Evolutionary conservation across 2,888 invertebrate species (phyloP).

Genomic region (Monopis laevigella): DNA sequence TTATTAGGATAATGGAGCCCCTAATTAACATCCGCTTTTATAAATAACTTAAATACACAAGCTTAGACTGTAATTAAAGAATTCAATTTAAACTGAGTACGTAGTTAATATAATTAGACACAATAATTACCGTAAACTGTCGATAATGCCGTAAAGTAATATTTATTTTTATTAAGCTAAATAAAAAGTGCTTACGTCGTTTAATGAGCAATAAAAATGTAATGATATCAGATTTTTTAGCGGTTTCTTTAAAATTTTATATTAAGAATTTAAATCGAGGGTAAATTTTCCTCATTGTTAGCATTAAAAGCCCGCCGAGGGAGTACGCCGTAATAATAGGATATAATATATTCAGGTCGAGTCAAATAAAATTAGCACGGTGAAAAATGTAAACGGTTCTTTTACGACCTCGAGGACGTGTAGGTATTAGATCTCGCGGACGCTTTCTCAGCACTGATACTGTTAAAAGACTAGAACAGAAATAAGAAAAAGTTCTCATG

Average conservation of each 20-base stretch:
- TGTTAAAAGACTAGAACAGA: too few species aligned
- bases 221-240: constrained; percentile 50
- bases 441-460: constrained; percentile 23
- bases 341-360: constrained; percentile 64
- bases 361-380: constrained; percentile 67
- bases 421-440: constrained; percentile 35
- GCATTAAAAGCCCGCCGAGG: constrained; percentile 52
- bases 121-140: too few species aligned
- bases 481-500: too few species aligned
- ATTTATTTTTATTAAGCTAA: too few species aligned
- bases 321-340: constrained; percentile 54
- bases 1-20: too few species aligned
- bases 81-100: too few species aligned
- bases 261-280: constrained; percentile 49
- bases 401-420: constrained; percentile 57
- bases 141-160: too few species aligned
- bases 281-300: constrained; percentile 52
- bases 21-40: too few species aligned
- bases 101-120: too few species aligned
- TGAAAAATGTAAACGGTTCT: constrained; percentile 64
- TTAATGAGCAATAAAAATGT: constrained; percentile 50
- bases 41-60: too few species aligned
- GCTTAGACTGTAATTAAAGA: too few species aligned
- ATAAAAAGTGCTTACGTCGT: constrained; percentile 16
- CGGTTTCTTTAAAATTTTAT: constrained; percentile 46